Conservation (phyloP, 2,797 vertebrate genomes). For the Chelon auratus region DNA sequence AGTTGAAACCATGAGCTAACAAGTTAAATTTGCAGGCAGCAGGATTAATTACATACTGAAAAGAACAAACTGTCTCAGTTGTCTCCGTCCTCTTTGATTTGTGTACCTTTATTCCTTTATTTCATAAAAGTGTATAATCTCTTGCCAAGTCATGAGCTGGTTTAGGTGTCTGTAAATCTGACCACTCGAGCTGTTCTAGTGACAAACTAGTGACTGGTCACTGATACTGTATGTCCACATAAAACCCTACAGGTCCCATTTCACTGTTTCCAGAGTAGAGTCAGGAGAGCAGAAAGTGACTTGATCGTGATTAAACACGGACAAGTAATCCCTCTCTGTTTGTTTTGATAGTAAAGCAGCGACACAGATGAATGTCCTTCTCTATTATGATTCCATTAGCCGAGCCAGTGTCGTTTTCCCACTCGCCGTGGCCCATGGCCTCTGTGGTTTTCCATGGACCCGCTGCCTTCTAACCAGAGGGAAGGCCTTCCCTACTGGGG, state of each 20-base stretch:
- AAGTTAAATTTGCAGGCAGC: too few relatives aligned
- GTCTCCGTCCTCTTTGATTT: too few relatives aligned
- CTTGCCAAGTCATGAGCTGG: too few relatives aligned
- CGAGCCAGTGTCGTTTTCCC: constrained; percentile 63
- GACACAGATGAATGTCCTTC: constrained; percentile 66
- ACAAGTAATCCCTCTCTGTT: constrained; percentile 45
- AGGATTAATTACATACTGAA: too few relatives aligned
- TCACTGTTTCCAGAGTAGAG: constrained; percentile 6
- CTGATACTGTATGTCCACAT: not conserved
- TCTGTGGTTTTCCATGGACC: constrained; percentile 21
- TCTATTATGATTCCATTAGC: constrained; percentile 71
- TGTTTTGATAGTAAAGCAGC: constrained; percentile 64
- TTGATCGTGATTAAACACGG: constrained; percentile 43
- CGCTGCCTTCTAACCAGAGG: constrained; percentile 31
- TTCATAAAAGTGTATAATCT: too few relatives aligned
- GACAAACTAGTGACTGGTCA: too few relatives aligned
- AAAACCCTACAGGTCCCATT: not conserved
- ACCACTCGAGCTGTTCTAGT: too few relatives aligned
- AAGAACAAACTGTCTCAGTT: too few relatives aligned
- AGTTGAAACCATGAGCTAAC: too few relatives aligned
- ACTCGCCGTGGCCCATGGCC: constrained; percentile 17
- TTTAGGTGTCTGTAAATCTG: too few relatives aligned
- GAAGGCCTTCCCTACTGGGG: constrained; percentile 23
- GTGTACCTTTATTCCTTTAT: too few relatives aligned
- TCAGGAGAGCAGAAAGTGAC: constrained; percentile 25